phyloP scores from a whole-genome alignment of 2,113 vertebrate genomes.

The Forbesichthys papilliferus region DNA sequence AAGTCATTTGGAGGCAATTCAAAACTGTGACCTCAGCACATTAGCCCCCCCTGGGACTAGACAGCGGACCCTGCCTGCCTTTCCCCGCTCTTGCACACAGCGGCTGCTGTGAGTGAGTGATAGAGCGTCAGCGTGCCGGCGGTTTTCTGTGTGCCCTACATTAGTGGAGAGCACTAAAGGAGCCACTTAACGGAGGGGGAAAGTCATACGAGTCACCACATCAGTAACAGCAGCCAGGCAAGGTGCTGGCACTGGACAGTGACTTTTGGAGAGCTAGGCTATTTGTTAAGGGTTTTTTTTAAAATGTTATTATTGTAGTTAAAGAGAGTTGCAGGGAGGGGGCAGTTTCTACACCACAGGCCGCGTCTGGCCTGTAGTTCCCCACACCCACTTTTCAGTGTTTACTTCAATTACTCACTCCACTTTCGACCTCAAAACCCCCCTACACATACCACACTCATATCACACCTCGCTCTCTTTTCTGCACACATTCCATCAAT shows the following conservation, averaged over 20 bases:
- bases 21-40: constrained; percentile 76
- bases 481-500: constrained; percentile 59
- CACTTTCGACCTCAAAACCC: constrained; percentile 65
- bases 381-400: constrained; percentile 62
- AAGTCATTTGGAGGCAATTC: constrained; percentile 77
- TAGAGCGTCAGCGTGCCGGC: constrained; percentile 56
- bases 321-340: constrained; percentile 47
- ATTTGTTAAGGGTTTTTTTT: constrained; percentile 57
- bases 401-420: constrained; percentile 76
- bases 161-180: constrained; percentile 59
- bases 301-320: background rate
- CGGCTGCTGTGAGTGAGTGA: constrained; percentile 59
- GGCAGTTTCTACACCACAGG: constrained; percentile 27
- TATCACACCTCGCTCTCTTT: constrained; percentile 66
- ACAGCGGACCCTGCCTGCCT: constrained; percentile 64
- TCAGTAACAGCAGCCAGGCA: constrained; percentile 29
- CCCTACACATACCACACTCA: constrained; percentile 65
- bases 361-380: constrained; percentile 48
- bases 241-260: constrained; percentile 1
- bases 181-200: constrained; percentile 56
- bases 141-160: constrained; percentile 60
- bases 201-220: constrained; percentile 57
- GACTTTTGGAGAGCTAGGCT: constrained; percentile 9
- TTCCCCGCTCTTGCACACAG: constrained; percentile 54
- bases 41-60: constrained; percentile 64